Conservation (phyloP, 1,140 invertebrate genomes). For the Drosophila pallidifrons region DNA sequence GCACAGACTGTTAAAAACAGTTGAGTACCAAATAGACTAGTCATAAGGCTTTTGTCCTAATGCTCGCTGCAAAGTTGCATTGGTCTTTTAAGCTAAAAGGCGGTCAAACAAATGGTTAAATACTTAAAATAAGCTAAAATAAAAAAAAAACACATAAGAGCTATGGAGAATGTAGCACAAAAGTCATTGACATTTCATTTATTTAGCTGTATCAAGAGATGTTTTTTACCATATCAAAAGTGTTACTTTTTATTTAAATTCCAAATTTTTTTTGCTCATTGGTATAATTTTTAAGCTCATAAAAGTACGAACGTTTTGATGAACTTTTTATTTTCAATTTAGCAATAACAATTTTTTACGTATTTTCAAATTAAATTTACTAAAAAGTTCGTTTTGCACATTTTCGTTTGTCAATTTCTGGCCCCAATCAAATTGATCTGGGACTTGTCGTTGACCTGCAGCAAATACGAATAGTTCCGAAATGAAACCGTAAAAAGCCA, state of each 20-base stretch:
- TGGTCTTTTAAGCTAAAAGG: too few species aligned
- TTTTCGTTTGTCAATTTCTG: neutral
- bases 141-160: too few species aligned
- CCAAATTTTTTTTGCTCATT: too few species aligned
- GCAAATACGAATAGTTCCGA: constrained; percentile 27
- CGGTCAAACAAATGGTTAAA: too few species aligned
- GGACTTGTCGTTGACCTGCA: constrained; percentile 18
- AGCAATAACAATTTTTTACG: constrained; percentile 2
- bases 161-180: too few species aligned
- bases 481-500: constrained; percentile 32
- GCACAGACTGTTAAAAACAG: constrained; percentile 63
- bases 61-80: too few species aligned
- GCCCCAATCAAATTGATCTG: constrained; percentile 46
- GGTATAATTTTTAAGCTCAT: neutral
- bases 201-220: too few species aligned
- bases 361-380: constrained; percentile 34
- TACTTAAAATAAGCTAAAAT: too few species aligned
- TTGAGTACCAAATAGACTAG: neutral
- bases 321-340: neutral
- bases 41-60: too few species aligned
- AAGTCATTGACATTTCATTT: too few species aligned
- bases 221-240: too few species aligned
- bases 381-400: constrained; percentile 28
- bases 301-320: neutral
- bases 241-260: too few species aligned